Conservation (phyloP, 2,797 vertebrate genomes). For the Bryconaethiops microstoma region DNA sequence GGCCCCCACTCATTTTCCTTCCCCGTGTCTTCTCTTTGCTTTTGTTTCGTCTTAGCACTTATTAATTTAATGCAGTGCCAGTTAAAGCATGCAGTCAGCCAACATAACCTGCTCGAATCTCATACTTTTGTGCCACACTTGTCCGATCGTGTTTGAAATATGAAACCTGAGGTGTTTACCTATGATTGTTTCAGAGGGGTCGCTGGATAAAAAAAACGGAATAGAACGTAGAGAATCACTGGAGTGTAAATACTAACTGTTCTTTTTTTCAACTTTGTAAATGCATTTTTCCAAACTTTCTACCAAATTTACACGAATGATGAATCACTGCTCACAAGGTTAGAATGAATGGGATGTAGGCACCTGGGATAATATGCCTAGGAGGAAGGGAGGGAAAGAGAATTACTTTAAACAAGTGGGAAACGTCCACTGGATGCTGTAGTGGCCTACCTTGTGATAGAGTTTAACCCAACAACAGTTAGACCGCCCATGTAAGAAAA, state of each 20-base stretch:
- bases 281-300: slow-evolving; percentile 57
- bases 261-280: slow-evolving; percentile 30
- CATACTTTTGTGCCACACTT: slow-evolving; percentile 38
- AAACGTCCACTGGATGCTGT: slow-evolving; percentile 50
- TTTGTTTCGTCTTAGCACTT: slow-evolving; percentile 75
- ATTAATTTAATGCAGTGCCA: slow-evolving; percentile 64
- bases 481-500: slow-evolving; percentile 63
- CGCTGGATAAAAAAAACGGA: slow-evolving; percentile 43
- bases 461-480: slow-evolving; percentile 72
- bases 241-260: slow-evolving; percentile 72
- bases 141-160: slow-evolving; percentile 54
- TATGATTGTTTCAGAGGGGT: slow-evolving; percentile 66
- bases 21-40: slow-evolving; percentile 48
- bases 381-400: slow-evolving; percentile 12
- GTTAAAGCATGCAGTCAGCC: slow-evolving; percentile 52
- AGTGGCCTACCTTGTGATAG: slow-evolving; percentile 71
- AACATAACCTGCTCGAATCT: slow-evolving; percentile 62
- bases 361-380: slow-evolving; percentile 28
- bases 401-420: slow-evolving; percentile 31
- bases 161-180: slow-evolving; percentile 71
- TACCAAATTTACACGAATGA: slow-evolving; percentile 33
- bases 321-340: slow-evolving; percentile 8
- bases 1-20: slow-evolving; percentile 49
- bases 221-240: slow-evolving; percentile 71
- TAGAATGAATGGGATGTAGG: slow-evolving; percentile 18